Percentiles rank a stretch among this genome's conserved stretches.
These are phyloP conservation scores for Smutsia gigantea DNA, from an alignment of 2,797 vertebrate species.

Conservation along the genomic window DNA sequence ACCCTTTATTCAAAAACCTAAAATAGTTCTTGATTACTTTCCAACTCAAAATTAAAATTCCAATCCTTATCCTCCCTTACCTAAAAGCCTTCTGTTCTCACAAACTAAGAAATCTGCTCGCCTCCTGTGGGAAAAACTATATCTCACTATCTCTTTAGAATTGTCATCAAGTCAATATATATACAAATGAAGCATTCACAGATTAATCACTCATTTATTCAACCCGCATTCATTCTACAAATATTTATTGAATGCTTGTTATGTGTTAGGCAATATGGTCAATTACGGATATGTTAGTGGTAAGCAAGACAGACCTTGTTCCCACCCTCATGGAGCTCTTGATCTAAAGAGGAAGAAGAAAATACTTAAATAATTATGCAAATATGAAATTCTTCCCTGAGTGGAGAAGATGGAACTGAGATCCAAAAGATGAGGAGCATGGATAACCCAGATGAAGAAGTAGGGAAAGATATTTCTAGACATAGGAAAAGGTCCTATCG, in stretches of 20 bases:
- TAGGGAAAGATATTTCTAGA: not conserved
- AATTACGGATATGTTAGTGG: not conserved
- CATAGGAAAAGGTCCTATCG: not conserved
- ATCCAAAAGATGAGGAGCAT: not conserved
- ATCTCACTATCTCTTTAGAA: not conserved
- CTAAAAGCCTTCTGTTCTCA: not conserved
- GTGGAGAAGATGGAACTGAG: not conserved
- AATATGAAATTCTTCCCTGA: not conserved
- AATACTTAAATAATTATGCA: not conserved
- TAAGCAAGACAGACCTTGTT: not conserved
- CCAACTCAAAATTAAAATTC: slow-evolving; percentile 51
- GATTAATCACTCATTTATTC: not conserved
- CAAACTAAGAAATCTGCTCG: not conserved
- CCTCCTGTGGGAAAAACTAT: not conserved
- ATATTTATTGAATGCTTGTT: slow-evolving; percentile 7
- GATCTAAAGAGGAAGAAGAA: not conserved
- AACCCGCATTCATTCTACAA: not conserved
- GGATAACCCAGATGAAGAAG: not conserved
- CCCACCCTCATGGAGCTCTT: not conserved
- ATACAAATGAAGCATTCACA: not conserved
- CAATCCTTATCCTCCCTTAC: not conserved
- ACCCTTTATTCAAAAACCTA: not conserved
- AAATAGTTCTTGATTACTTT: not conserved
- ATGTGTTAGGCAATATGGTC: not conserved
- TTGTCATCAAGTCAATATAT: not conserved